Percentiles rank a stretch among this genome's conserved stretches.
Evolutionary conservation across 2,888 invertebrate genomes (phyloP).

Genomic region (Marasmarcha lunaedactyla): DNA sequence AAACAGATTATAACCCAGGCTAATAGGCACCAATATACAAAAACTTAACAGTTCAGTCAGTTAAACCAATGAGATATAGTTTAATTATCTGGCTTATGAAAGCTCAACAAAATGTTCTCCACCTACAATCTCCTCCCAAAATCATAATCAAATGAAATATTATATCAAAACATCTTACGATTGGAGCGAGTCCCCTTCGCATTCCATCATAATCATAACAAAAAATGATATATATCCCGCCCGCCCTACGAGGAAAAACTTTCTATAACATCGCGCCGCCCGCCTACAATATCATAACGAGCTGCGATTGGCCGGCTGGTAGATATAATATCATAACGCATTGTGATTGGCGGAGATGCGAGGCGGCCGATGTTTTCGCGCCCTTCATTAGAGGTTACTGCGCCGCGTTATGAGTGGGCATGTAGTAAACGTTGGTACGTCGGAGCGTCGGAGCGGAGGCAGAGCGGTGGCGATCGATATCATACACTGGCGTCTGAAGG

Average conservation of each 20-base stretch:
- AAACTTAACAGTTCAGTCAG: too few relatives aligned
- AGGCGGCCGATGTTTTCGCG: constrained; percentile 39
- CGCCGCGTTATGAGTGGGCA: constrained; percentile 45
- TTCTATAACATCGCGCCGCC: constrained; percentile 39
- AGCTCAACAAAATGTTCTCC: too few relatives aligned
- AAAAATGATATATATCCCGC: constrained; percentile 57
- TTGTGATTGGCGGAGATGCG: constrained; percentile 62
- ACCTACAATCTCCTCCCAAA: background rate
- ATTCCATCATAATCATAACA: constrained; percentile 61
- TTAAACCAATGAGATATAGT: too few relatives aligned
- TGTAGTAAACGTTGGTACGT: constrained; percentile 53
- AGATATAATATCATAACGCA: constrained; percentile 75
- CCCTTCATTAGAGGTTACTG: constrained; percentile 53
- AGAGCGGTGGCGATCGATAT: too few relatives aligned
- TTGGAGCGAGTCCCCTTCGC: constrained; percentile 22
- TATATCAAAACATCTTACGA: constrained; percentile 7
- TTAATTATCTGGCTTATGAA: too few relatives aligned
- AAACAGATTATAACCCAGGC: too few relatives aligned
- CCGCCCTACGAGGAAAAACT: constrained; percentile 58
- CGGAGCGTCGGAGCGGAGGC: constrained; percentile 55
- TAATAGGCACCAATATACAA: too few relatives aligned
- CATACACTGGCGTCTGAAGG: too few relatives aligned
- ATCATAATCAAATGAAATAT: constrained; percentile 9
- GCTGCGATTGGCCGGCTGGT: constrained; percentile 63
- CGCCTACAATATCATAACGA: constrained; percentile 70